A percentile compares a stretch with the other conserved stretches of the same genome.
These are phyloP conservation scores for Pelochelys cantorii DNA, from an alignment of 2,797 vertebrate species.

Conservation along the genomic window DNA sequence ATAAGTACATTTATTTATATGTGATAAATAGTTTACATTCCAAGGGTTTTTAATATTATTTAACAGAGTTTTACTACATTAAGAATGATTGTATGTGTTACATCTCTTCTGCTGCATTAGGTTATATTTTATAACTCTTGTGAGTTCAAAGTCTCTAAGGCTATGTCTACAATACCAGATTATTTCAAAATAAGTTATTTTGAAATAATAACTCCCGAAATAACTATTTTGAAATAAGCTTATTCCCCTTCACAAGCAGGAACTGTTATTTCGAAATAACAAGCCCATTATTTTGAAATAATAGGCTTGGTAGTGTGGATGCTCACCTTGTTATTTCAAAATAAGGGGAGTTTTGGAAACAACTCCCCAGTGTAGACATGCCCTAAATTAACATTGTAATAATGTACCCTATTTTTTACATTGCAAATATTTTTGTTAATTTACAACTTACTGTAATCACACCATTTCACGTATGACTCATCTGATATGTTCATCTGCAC, in stretches of 20 bases:
- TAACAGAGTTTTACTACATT: too few species aligned
- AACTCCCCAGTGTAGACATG: too few species aligned
- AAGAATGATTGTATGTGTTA: accelerated
- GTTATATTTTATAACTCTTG: neutral
- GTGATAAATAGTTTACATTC: neutral
- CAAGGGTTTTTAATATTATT: neutral
- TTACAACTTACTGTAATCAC: constrained; percentile 19
- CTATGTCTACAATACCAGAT: too few species aligned
- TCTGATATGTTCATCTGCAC: neutral
- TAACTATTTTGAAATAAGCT: too few species aligned
- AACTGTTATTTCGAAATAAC: too few species aligned
- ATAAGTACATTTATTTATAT: neutral
- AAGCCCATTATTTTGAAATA: too few species aligned
- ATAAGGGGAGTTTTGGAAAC: too few species aligned
- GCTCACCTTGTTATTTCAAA: too few species aligned
- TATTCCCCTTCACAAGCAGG: too few species aligned
- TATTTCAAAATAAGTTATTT: too few species aligned
- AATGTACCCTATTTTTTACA: constrained; percentile 4
- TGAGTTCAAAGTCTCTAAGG: neutral
- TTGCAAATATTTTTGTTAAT: constrained; percentile 16
- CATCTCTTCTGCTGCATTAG: neutral
- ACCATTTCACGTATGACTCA: neutral
- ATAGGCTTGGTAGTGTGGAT: too few species aligned
- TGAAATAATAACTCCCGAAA: too few species aligned
- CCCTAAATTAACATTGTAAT: constrained; percentile 10